Evolutionary conservation across 2,888 invertebrate genomes (phyloP), one percentile per base, ranked within the genome.

Genomic region (Meliscaeva auricollis): DNA sequence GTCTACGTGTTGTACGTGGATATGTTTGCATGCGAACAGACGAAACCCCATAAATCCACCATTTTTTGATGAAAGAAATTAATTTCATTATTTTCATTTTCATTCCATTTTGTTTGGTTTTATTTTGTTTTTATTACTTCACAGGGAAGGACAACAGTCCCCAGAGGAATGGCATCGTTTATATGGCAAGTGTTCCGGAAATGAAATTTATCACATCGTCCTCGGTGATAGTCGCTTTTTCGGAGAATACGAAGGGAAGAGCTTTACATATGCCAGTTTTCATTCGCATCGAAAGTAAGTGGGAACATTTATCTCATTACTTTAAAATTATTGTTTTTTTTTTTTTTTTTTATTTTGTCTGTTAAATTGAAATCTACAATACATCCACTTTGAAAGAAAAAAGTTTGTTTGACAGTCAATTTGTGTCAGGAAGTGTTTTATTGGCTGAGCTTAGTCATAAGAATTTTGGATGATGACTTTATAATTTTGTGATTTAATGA

Each of bases 191-290:
- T 99, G 99, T 92, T 99, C 99, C 1, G 99, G 99, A 88, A 99
- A 99, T 92, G 99, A 99, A 94, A 99, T 99, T 90, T 99, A 99
- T 93, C 98, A 99, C 93, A 99, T 99, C 88, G 95, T 96, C 80
- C 94, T 99, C 76, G 97, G 97, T 17, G 98, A 98, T 91, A 98
- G 98, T 90, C 95, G 98, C 87, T 99, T 99, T 93, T 99, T 99
- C 91, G 98, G 98, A 30, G 99, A 99, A 93, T 99, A 98, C 92
- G 98, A 98, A 92, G 99, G 99, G 72, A 99, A 99, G 93, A 98
- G 98, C 92, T 99, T 99, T 93, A 99, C 98, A n/a, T 99, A 98
- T 92, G 99, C 99, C 88, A 98, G 98, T 91, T 99, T 99, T 92
- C 99, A 99, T 93, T 99, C 99, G 70, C 99, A 99, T 93, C 95